Evolutionary conservation across 2,113 vertebrate genomes (phyloP).

Genomic region (Apistogramma diplotaenia): DNA sequence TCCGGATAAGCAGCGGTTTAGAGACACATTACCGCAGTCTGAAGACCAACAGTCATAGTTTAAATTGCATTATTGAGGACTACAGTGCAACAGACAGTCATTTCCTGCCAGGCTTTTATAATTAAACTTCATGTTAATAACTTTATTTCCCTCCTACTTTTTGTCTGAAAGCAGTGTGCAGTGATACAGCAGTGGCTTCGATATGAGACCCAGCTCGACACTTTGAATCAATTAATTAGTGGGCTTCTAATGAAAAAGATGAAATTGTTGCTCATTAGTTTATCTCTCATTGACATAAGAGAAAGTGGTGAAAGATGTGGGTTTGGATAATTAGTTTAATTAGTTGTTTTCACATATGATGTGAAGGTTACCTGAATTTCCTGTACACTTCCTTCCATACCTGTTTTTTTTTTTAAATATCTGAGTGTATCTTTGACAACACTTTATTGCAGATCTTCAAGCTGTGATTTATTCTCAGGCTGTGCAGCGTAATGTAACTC

Average conservation of each 20-base stretch:
- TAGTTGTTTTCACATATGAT: slow-evolving; percentile 3
- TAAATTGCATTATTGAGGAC: neutral
- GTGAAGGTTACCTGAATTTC: slow-evolving; percentile 2
- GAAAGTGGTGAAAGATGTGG: neutral
- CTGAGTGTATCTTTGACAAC: slow-evolving; percentile 10
- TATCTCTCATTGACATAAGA: slow-evolving; percentile 3
- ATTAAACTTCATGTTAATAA: neutral
- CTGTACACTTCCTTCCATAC: neutral
- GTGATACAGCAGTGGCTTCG: neutral
- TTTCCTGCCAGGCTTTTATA: neutral
- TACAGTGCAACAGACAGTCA: neutral
- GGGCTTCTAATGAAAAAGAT: slow-evolving; percentile 7
- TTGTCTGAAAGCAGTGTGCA: neutral
- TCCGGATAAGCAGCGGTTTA: neutral
- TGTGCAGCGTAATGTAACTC: slow-evolving; percentile 3
- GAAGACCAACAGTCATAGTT: neutral
- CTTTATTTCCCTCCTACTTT: neutral
- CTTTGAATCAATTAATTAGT: slow-evolving; percentile 33
- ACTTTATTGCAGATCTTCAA: slow-evolving; percentile 20
- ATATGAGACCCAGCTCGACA: slow-evolving; percentile 3
- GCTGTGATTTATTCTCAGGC: slow-evolving; percentile 43
- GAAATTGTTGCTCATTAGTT: slow-evolving; percentile 12
- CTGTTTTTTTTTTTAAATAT: neutral
- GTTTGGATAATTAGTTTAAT: neutral
- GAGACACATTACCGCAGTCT: neutral